Evolutionary conservation across 2,113 vertebrate species (phyloP).

Genomic region (Gopherus flavomarginatus): DNA sequence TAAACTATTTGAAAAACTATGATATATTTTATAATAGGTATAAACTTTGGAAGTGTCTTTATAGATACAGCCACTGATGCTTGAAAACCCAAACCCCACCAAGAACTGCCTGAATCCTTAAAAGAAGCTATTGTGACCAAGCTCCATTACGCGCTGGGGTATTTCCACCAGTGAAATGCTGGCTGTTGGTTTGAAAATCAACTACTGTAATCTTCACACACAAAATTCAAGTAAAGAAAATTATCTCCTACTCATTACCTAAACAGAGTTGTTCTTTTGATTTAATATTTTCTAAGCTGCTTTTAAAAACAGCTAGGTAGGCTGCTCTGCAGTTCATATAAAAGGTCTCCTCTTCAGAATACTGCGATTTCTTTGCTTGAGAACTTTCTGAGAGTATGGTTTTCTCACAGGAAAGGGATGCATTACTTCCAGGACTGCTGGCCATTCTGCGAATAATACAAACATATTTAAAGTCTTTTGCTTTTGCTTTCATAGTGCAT

Average conservation of each 20-base stretch:
- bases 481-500: not conserved
- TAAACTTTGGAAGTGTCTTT: not conserved
- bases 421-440: slow-evolving; percentile 42
- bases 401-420: slow-evolving; percentile 41
- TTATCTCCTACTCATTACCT: slow-evolving; percentile 77
- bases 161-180: slow-evolving; percentile 6
- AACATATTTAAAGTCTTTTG: not conserved
- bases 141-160: not conserved
- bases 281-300: slow-evolving; percentile 90
- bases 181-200: slow-evolving; percentile 10
- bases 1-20: not conserved
- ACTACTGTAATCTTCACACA: not conserved
- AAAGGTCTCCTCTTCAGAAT: slow-evolving; percentile 85
- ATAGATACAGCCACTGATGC: not conserved
- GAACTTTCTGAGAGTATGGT: slow-evolving; percentile 5
- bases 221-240: not conserved
- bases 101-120: not conserved
- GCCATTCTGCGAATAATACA: slow-evolving; percentile 78
- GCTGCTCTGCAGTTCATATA: slow-evolving; percentile 90
- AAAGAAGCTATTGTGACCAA: not conserved
- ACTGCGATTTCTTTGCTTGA: slow-evolving; percentile 69
- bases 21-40: not conserved
- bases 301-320: slow-evolving; percentile 89
- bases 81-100: not conserved
- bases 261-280: slow-evolving; percentile 89